Conservation (phyloP, 2,113 vertebrate genomes). For the Apteryx mantelli region DNA sequence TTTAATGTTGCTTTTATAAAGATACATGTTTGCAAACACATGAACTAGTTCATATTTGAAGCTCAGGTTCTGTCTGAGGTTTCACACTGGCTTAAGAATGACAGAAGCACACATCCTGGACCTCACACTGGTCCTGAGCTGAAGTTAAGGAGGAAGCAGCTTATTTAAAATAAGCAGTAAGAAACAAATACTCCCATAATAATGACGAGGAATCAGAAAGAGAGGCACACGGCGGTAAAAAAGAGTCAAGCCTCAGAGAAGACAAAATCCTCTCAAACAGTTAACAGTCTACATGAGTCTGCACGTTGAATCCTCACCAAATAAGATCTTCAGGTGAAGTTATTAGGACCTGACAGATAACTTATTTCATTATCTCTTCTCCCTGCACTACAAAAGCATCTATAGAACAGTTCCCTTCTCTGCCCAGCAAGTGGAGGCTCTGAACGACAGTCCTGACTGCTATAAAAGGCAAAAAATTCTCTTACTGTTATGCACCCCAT, state of each 20-base stretch:
- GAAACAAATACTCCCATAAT: not conserved
- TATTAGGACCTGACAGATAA: constrained; percentile 22
- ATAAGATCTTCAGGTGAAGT: not conserved
- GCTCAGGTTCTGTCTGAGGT: not conserved
- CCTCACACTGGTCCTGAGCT: not conserved
- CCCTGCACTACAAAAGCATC: not conserved
- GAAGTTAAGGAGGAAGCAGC: not conserved
- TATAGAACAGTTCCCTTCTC: constrained; percentile 11
- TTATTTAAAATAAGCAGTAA: not conserved
- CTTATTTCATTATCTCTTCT: not conserved
- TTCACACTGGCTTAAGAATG: not conserved
- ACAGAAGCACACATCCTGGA: constrained; percentile 2
- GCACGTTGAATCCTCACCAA: constrained; percentile 2
- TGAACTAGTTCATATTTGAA: not conserved
- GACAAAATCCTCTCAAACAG: not conserved
- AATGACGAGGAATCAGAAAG: not conserved
- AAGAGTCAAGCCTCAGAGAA: not conserved
- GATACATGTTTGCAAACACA: not conserved
- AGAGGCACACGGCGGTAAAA: not conserved
- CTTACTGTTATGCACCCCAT: constrained; percentile 17
- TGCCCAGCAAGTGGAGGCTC: constrained; percentile 47
- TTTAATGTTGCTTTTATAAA: not conserved
- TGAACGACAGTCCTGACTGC: constrained; percentile 35
- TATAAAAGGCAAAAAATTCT: constrained; percentile 73
- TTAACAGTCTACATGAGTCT: not conserved